These are phyloP conservation scores for Crioceris asparagi DNA, from an alignment of 2,888 invertebrate species.

Conservation along the genomic window DNA sequence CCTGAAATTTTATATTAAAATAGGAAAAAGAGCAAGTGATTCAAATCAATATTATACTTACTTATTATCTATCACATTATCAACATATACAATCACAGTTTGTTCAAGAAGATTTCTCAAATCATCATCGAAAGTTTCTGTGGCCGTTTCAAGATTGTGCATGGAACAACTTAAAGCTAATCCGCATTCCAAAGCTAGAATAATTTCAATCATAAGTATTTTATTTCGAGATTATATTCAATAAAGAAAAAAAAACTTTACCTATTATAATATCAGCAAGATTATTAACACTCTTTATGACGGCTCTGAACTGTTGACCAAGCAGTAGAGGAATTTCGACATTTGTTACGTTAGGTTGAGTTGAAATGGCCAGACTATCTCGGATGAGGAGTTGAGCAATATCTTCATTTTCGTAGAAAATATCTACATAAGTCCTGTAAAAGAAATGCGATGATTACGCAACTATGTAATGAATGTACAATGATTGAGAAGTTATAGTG, in stretches of 20 bases:
- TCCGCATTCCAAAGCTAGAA: constrained; percentile 34
- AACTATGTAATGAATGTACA: too few relatives aligned
- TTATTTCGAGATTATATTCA: background rate
- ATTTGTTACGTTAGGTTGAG: constrained; percentile 8
- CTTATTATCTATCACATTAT: constrained; percentile 39
- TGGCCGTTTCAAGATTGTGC: constrained; percentile 40
- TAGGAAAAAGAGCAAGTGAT: background rate
- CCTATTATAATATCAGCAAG: constrained; percentile 36
- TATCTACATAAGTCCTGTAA: constrained; percentile 26
- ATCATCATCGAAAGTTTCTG: constrained; percentile 39
- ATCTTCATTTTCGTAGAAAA: constrained; percentile 23
- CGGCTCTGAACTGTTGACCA: constrained; percentile 38
- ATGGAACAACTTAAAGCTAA: constrained; percentile 41
- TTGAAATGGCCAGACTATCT: constrained; percentile 24
- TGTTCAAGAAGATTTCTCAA: constrained; percentile 43
- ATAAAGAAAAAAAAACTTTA: background rate
- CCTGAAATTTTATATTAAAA: constrained; percentile 37
- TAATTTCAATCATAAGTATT: background rate
- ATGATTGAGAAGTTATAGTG: too few relatives aligned
- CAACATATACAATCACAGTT: constrained; percentile 39
- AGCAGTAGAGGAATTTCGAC: constrained; percentile 36
- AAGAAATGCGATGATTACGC: too few relatives aligned
- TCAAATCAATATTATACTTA: constrained; percentile 21
- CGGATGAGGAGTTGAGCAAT: constrained; percentile 24
- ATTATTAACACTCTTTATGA: constrained; percentile 36